Evolutionary conservation across 92 coral and sea anemone species (phyloP), one percentile per base, ranked within the genome.

Genomic region (Porites divaricata): DNA sequence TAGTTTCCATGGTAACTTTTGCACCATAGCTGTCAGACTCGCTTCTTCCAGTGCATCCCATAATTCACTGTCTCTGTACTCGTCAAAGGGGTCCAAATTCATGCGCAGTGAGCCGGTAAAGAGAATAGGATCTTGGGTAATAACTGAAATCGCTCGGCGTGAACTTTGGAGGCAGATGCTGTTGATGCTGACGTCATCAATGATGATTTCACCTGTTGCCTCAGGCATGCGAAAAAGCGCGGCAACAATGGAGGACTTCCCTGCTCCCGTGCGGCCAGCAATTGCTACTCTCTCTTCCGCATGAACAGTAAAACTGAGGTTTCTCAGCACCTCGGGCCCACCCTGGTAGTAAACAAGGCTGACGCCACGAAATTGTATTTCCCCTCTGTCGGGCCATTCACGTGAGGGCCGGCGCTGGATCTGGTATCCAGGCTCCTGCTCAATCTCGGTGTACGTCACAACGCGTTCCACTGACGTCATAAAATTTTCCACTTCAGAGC

Each of bases 221-320:
- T 79, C 53, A 67, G 75, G 84, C 66, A 79, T 79, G 56, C 84
- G 75, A 52, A 79, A 67, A 13, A 79, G 83, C 67, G 83, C 83
- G 51, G 83, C 56, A 49, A 79, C 74, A n/a, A 79, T 21, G 16
- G 84, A 79, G 7, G 84, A 79, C 53, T 79, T 79, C 16, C 84
- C 84, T 24, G 84, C 84, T 22, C 84, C 84, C 16, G 84, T 67
- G 65, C 84, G 75, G 12, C 84, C 84, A 53, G 67, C 84, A 67
- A 79, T 56, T 52, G 75, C 84, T 51, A 79, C 52, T 23, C 67
- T 79, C 23, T 72, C 76, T 4, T 20, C 16, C 13, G 59, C 10
- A 3, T 72, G 16, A 72, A 72, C 21, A n/a, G 76, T 72, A 17
- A 72, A 72, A 9, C 58, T 49, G 16, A 72, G 12, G 21, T 49